A percentile compares a stretch with the other conserved stretches of the same genome.
phyloP scores from a whole-genome alignment of 1,140 invertebrate genomes.

The Battus philenor region DNA sequence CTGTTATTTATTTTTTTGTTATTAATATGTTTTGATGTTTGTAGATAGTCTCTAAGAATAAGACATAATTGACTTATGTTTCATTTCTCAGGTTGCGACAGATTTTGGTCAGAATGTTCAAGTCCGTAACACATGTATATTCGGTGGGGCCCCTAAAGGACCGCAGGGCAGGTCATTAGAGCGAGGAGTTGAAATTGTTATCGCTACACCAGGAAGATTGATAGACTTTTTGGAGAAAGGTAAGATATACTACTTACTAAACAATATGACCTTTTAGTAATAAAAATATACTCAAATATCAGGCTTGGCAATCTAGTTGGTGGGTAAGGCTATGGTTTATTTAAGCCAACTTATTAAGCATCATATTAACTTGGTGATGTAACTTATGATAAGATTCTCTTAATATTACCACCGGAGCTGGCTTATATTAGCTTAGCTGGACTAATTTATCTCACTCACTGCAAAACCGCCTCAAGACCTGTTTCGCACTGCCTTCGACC shows the following conservation, averaged over 20 bases:
- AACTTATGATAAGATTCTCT: no score
- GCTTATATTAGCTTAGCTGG: no score
- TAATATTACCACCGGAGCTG: no score
- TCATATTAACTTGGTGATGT: neutral
- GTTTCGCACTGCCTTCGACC: no score
- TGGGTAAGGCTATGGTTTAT: neutral
- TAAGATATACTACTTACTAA: conserved; percentile 18
- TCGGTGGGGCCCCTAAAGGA: conserved; percentile 92
- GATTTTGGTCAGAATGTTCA: conserved; percentile 88
- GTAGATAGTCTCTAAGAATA: no score
- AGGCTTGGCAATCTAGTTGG: neutral
- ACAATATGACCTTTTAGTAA: neutral
- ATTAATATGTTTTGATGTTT: no score
- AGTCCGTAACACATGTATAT: conserved; percentile 90
- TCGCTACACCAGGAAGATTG: conserved; percentile 92
- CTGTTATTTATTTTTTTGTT: no score
- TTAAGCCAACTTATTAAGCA: neutral
- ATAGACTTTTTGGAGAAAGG: conserved; percentile 92
- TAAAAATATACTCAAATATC: neutral
- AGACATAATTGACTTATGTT: no score
- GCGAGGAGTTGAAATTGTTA: conserved; percentile 87
- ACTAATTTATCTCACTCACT: no score
- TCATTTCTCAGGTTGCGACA: conserved; percentile 84
- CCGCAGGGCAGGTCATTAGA: conserved; percentile 88
- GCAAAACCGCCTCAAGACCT: no score